Evolutionary conservation across 2,797 vertebrate genomes (phyloP), one percentile per base, ranked within the genome.

Genomic region (Manis crassicaudata): DNA sequence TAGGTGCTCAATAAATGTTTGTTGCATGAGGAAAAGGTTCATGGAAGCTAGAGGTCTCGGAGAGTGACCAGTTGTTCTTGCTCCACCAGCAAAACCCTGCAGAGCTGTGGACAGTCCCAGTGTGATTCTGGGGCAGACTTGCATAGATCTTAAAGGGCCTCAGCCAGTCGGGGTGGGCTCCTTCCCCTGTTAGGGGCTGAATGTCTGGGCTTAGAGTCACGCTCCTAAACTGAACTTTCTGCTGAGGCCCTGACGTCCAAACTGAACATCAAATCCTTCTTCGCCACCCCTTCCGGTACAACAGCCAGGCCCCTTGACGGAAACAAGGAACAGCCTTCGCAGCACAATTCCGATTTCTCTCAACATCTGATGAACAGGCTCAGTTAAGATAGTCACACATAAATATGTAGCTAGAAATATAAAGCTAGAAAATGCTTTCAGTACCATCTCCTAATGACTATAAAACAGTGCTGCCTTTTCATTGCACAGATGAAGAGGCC

Each of bases 61-160:
- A 75, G 29, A 40, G 27, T 32, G 50, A 90, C 75, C 6, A 8
- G 86, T 21, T 40, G 72, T 43, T 92, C 52, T 43, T 12, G 32
- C 54, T 72, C 32, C 27, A 20, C 23, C 63, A 27, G 73, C 46
- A 20, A 17, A 21, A 50, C 25, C 23, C 43, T 2, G 20, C 23
- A 35, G n/a, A 29, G 10, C 35, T 54, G 35, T 16, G 17, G 54
- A n/a, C n/a, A 7, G 2, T 7, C 2, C 1, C 0, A 25, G 40
- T 20, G 35, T 62, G 40, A 32, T 35, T n/a, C 65, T 37, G 43
- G 18, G 23, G 25, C 63, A 83, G 70, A 58, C 50, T 12, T 2
- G 46, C 7, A 1, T 23, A 11, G 12, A 7, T 68, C 40, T 7
- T 3, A 4, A 18, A 62, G 46, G 46, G n/a, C 21, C 35, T 60